phyloP scores from a whole-genome alignment of 2,888 invertebrate genomes.

The Oligia fasciuncula region DNA sequence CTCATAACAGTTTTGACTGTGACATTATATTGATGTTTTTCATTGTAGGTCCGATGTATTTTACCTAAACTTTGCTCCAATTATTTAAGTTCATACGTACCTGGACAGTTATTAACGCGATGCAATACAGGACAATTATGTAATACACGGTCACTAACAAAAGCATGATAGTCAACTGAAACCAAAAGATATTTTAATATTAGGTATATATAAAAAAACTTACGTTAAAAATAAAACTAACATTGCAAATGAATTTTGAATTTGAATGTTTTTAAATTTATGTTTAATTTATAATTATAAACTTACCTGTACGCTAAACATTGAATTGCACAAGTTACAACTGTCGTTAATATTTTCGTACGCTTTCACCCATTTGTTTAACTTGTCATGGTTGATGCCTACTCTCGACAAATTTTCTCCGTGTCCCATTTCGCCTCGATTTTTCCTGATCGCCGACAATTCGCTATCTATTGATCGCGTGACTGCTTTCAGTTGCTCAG shows the following conservation, averaged over 20 bases:
- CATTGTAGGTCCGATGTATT: not conserved
- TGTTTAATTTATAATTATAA: not conserved
- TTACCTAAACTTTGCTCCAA: not conserved
- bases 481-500: slow-evolving; percentile 68
- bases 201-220: not conserved
- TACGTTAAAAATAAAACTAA: not conserved
- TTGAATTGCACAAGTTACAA: slow-evolving; percentile 66
- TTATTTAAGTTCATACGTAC: slow-evolving; percentile 55
- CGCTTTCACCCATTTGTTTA: slow-evolving; percentile 69
- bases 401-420: not conserved
- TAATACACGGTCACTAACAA: slow-evolving; percentile 62
- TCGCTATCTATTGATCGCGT: slow-evolving; percentile 59
- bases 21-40: not conserved
- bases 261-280: not conserved
- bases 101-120: slow-evolving; percentile 53
- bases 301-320: slow-evolving; percentile 70
- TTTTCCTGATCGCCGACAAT: slow-evolving; percentile 2
- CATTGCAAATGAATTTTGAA: not conserved
- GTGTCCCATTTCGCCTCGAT: not conserved
- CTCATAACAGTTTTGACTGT: not conserved
- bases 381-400: slow-evolving; percentile 23
- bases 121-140: slow-evolving; percentile 64
- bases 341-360: slow-evolving; percentile 68
- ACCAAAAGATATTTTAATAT: slow-evolving; percentile 29
- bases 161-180: slow-evolving; percentile 70